Percentiles rank a stretch among this genome's conserved stretches.
phyloP scores from a whole-genome alignment of 1,140 invertebrate genomes.

The Micrasema minimum region DNA sequence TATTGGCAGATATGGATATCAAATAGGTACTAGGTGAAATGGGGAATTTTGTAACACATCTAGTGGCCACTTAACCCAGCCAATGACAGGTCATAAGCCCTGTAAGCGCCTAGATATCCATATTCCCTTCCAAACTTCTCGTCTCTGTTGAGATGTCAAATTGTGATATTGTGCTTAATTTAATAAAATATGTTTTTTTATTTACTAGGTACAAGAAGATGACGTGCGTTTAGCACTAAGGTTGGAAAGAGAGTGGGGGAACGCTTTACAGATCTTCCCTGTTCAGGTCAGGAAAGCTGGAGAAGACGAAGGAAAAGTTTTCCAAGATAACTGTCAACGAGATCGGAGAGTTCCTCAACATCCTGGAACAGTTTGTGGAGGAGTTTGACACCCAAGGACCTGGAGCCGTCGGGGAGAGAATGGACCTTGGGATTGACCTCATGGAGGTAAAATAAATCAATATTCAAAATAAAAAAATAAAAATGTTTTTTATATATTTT shows the following conservation, averaged over 20 bases:
- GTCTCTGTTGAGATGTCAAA: too few relatives aligned
- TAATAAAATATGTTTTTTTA: too few relatives aligned
- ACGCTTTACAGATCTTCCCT: conserved; percentile 74
- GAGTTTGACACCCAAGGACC: conserved; percentile 81
- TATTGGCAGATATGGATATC: too few relatives aligned
- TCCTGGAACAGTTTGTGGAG: conserved; percentile 75
- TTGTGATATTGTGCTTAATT: too few relatives aligned
- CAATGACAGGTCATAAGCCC: too few relatives aligned
- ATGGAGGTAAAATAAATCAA: conserved; percentile 68
- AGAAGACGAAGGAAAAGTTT: conserved; percentile 82
- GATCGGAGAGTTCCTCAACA: conserved; percentile 76
- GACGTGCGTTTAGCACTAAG: conserved; percentile 70
- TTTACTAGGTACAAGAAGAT: conserved; percentile 59
- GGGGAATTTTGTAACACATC: too few relatives aligned
- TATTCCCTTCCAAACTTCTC: too few relatives aligned
- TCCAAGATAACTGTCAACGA: conserved; percentile 78
- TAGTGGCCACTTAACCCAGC: too few relatives aligned
- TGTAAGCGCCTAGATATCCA: too few relatives aligned
- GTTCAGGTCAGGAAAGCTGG: conserved; percentile 74
- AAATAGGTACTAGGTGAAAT: too few relatives aligned
- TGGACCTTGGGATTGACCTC: conserved; percentile 76
- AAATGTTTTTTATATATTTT: not conserved
- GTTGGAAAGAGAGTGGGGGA: conserved; percentile 76
- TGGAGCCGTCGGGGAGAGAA: conserved; percentile 77
- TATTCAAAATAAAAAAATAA: not conserved